Evolutionary conservation across 2,888 invertebrate species (phyloP).

Genomic region (Limnephilus marmoratus): DNA sequence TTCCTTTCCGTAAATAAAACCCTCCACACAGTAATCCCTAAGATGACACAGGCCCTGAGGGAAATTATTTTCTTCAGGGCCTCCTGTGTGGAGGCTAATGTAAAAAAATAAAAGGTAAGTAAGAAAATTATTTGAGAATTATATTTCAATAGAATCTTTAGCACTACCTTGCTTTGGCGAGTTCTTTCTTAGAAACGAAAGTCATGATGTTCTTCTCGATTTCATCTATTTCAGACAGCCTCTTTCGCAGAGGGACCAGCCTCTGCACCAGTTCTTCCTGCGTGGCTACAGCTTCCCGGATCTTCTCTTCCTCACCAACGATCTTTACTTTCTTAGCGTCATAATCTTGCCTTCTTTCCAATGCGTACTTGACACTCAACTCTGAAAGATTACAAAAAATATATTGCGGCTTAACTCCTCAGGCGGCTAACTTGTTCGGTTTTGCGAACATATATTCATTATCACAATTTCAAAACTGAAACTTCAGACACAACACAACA

Average conservation of each 20-base stretch:
- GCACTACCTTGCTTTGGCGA: constrained; percentile 78
- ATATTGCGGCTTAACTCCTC: not conserved
- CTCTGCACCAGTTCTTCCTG: constrained; percentile 78
- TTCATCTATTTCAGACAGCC: constrained; percentile 75
- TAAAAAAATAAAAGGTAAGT: too few species aligned
- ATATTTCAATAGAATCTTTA: constrained; percentile 6
- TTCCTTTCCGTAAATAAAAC: too few species aligned
- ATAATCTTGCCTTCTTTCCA: constrained; percentile 79
- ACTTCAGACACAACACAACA: too few species aligned
- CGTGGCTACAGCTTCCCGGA: constrained; percentile 79
- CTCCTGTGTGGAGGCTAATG: too few species aligned
- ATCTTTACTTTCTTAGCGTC: constrained; percentile 79
- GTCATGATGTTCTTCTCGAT: constrained; percentile 77
- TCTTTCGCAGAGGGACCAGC: constrained; percentile 77
- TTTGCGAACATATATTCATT: too few species aligned
- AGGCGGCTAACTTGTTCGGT: too few species aligned
- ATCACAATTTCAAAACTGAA: too few species aligned
- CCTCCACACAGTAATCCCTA: too few species aligned
- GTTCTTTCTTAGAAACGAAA: constrained; percentile 77
- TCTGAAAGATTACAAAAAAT: constrained; percentile 70
- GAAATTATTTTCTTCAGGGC: too few species aligned
- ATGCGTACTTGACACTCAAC: constrained; percentile 75
- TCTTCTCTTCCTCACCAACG: constrained; percentile 79
- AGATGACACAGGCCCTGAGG: too few species aligned
- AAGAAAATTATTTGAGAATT: not conserved